Percentiles rank a stretch among this genome's conserved stretches.
phyloP scores from a whole-genome alignment of 2,797 vertebrate species.

The Steatocranus sp. region DNA sequence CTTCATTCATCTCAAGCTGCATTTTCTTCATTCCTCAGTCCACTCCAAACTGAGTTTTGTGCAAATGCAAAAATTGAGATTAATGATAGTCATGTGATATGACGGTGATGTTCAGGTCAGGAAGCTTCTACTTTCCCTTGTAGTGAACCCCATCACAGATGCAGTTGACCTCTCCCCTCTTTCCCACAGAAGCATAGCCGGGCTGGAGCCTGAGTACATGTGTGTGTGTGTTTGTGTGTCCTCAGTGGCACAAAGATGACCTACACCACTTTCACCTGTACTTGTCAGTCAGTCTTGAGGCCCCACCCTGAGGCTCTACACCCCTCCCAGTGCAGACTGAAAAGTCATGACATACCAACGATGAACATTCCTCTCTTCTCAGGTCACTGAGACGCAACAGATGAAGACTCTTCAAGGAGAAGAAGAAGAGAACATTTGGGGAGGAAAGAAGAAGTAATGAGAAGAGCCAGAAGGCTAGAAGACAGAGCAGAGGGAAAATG shows the following conservation, averaged over 20 bases:
- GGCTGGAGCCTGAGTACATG: conserved; percentile 47
- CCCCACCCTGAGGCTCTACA: conserved; percentile 20
- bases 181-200: conserved; percentile 49
- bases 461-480: not conserved
- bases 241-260: conserved; percentile 54
- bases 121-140: conserved; percentile 30
- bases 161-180: conserved; percentile 53
- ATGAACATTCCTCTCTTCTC: conserved; percentile 46
- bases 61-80: not conserved
- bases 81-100: conserved; percentile 1
- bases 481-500: not conserved
- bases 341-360: conserved; percentile 44
- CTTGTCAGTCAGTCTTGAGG: conserved; percentile 62
- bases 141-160: conserved; percentile 41
- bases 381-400: conserved; percentile 50
- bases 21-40: not conserved
- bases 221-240: conserved; percentile 29
- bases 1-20: not conserved
- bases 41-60: not conserved
- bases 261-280: conserved; percentile 68
- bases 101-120: conserved; percentile 1
- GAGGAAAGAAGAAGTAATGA: not conserved
- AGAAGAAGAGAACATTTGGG: not conserved
- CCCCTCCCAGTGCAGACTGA: conserved; percentile 26
- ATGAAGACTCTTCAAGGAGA: conserved; percentile 1